Evolutionary conservation across 2,888 invertebrate genomes (phyloP).

Genomic region (Hydriomena furcata): DNA sequence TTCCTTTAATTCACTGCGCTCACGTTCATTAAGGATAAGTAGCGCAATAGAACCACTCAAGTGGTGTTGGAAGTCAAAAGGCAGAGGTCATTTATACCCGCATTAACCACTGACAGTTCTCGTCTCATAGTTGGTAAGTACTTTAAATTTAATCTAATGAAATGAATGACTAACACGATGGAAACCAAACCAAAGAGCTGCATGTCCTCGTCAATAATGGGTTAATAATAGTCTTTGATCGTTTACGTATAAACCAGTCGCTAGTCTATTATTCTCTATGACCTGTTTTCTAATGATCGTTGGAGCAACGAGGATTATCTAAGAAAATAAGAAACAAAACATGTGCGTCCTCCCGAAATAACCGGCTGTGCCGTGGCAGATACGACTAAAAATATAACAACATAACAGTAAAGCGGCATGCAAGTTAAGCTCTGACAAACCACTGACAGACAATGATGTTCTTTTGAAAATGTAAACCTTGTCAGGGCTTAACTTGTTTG

Average conservation of each 20-base stretch:
- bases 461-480: no score
- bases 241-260: no score
- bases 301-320: slow-evolving; percentile 47
- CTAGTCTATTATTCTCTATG: slow-evolving; percentile 43
- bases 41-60: slow-evolving; percentile 49
- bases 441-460: no score
- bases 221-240: no score
- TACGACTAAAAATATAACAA: slow-evolving; percentile 60
- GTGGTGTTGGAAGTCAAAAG: slow-evolving; percentile 54
- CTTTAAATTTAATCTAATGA: no score
- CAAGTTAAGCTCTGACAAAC: no score
- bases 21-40: slow-evolving; percentile 48
- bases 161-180: slow-evolving; percentile 25
- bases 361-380: slow-evolving; percentile 53
- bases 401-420: no score
- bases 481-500: no score
- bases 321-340: slow-evolving; percentile 63
- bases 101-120: slow-evolving; percentile 25
- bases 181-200: slow-evolving; percentile 5
- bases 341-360: slow-evolving; percentile 70
- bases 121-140: slow-evolving; percentile 10
- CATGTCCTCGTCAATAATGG: background rate
- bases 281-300: slow-evolving; percentile 53
- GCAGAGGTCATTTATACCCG: slow-evolving; percentile 50
- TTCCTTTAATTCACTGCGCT: slow-evolving; percentile 24